These are phyloP conservation scores for Drosophila monieri DNA, from an alignment of 2,888 invertebrate genomes.

Conservation along the genomic window DNA sequence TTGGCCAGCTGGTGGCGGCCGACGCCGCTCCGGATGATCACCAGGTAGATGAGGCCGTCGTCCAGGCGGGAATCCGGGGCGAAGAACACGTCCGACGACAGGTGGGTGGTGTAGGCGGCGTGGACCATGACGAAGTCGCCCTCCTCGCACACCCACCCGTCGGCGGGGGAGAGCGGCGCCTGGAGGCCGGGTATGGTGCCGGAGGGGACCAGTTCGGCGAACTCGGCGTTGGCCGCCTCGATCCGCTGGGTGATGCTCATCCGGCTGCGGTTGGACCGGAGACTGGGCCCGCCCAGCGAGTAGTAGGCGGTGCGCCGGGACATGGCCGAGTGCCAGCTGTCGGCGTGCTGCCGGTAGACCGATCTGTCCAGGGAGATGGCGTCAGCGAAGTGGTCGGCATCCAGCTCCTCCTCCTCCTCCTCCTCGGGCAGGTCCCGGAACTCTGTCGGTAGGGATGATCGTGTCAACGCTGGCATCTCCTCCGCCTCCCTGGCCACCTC, in stretches of 20 bases:
- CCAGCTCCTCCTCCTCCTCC: constrained; percentile 24
- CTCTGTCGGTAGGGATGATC: constrained; percentile 21
- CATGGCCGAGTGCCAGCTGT: constrained; percentile 93
- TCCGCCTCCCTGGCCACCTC: constrained; percentile 5
- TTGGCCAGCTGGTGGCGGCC: constrained; percentile 90
- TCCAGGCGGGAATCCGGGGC: constrained; percentile 94
- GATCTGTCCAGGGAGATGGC: constrained; percentile 84
- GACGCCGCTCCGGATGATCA: constrained; percentile 92
- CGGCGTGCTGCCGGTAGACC: constrained; percentile 85
- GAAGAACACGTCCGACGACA: constrained; percentile 93
- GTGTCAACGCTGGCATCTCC: not conserved
- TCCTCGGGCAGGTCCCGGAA: constrained; percentile 58
- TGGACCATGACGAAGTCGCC: constrained; percentile 92
- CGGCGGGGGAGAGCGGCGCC: constrained; percentile 87
- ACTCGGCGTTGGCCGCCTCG: constrained; percentile 74
- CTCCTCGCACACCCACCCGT: constrained; percentile 90
- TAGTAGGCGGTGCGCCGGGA: constrained; percentile 91
- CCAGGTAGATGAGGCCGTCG: constrained; percentile 96
- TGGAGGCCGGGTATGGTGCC: constrained; percentile 85
- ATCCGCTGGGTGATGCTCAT: constrained; percentile 64
- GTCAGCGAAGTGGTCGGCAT: constrained; percentile 65
- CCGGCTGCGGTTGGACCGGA: constrained; percentile 83
- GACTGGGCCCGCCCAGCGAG: constrained; percentile 91
- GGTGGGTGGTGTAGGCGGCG: constrained; percentile 94
- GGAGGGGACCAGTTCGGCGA: constrained; percentile 52